These are phyloP conservation scores for Periophthalmodon schlosseri DNA, from an alignment of 2,113 vertebrate genomes.

Conservation along the genomic window DNA sequence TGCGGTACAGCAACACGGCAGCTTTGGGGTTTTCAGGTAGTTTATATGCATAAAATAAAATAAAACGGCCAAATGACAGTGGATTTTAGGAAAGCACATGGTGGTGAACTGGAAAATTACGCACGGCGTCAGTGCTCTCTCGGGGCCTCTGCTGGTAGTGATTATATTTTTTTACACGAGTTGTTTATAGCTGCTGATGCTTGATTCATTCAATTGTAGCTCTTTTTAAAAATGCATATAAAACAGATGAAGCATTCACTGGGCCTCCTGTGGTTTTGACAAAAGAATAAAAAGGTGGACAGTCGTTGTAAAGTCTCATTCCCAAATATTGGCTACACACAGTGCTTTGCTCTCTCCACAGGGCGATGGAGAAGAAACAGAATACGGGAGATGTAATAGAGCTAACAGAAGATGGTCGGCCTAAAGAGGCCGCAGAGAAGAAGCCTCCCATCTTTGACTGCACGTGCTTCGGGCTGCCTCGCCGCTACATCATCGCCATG, in stretches of 20 bases:
- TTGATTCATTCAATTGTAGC: background rate
- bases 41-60: background rate
- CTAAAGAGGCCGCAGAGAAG: conserved; percentile 82
- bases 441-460: conserved; percentile 92
- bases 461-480: conserved; percentile 91
- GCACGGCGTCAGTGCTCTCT: background rate
- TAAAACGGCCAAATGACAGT: background rate
- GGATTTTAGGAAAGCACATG: too few species aligned
- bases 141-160: background rate
- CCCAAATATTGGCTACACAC: background rate
- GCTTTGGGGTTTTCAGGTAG: background rate
- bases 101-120: background rate
- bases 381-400: conserved; percentile 91
- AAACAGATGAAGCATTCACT: background rate
- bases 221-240: background rate
- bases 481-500: conserved; percentile 97
- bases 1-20: conserved; percentile 72
- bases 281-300: background rate
- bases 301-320: background rate
- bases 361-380: conserved; percentile 89
- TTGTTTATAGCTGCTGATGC: background rate
- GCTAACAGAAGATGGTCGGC: conserved; percentile 93
- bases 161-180: background rate
- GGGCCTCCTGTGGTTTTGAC: background rate
- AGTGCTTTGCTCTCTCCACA: conserved; percentile 58